These are phyloP conservation scores for Pionites leucogaster DNA, from an alignment of 2,113 vertebrate genomes.

Conservation along the genomic window DNA sequence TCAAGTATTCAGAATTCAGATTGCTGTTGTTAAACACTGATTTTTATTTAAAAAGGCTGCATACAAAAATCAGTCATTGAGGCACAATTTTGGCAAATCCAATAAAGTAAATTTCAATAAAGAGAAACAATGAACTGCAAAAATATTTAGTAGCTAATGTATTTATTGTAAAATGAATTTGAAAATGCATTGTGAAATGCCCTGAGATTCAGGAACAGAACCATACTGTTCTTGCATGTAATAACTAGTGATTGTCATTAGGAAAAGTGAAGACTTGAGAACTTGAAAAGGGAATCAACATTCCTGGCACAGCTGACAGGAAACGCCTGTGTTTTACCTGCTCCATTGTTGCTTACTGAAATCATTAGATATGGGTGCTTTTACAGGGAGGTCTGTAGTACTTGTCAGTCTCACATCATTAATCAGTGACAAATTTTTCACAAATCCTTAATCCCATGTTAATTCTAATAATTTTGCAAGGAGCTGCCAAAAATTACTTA, in stretches of 20 bases:
- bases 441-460: slow-evolving; percentile 68
- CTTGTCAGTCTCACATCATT: slow-evolving; percentile 62
- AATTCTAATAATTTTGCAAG: slow-evolving; percentile 71
- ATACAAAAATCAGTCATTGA: background rate
- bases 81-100: background rate
- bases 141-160: background rate
- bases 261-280: background rate
- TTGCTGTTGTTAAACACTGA: background rate
- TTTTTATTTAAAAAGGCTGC: background rate
- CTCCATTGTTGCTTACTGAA: background rate
- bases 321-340: background rate
- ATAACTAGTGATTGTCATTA: background rate
- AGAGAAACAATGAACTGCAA: background rate
- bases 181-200: background rate
- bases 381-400: background rate
- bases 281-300: background rate
- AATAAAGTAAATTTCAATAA: background rate
- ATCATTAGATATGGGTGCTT: slow-evolving; percentile 37
- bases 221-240: background rate
- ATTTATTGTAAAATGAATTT: background rate
- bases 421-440: slow-evolving; percentile 62
- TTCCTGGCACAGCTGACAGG: background rate
- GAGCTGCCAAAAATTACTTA: slow-evolving; percentile 77
- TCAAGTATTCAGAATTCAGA: slow-evolving; percentile 4
- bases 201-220: background rate